Percentiles rank a stretch among this genome's conserved stretches.
phyloP scores from a whole-genome alignment of 2,113 vertebrate species.

The Osmerus eperlanus region DNA sequence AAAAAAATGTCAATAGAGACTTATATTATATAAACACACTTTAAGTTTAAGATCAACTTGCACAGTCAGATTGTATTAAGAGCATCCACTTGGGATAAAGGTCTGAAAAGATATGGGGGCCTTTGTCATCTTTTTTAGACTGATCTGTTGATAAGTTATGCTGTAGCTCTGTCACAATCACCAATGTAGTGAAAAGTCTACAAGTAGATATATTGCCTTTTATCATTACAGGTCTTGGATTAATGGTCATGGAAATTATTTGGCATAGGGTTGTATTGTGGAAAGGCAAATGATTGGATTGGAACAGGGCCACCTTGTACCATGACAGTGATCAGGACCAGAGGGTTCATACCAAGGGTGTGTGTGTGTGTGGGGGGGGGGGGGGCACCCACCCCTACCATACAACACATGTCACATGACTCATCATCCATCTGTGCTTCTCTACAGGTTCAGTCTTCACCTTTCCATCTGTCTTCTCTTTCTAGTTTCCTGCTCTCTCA shows the following conservation, averaged over 20 bases:
- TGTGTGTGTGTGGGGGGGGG: background rate
- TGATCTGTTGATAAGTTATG: constrained; percentile 14
- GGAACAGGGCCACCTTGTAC: constrained; percentile 13
- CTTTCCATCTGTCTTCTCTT: constrained; percentile 47
- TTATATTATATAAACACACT: constrained; percentile 55
- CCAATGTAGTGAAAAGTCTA: no score
- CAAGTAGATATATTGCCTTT: background rate
- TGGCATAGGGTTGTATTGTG: constrained; percentile 27
- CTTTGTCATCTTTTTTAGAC: constrained; percentile 43
- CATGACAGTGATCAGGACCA: constrained; percentile 16
- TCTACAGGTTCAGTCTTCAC: constrained; percentile 55
- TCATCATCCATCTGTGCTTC: constrained; percentile 64
- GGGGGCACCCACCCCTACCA: constrained; percentile 6
- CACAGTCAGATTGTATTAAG: constrained; percentile 51
- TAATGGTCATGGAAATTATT: constrained; percentile 29
- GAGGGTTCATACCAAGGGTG: constrained; percentile 27
- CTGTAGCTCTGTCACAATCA: background rate
- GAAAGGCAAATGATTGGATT: constrained; percentile 42
- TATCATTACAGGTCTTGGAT: constrained; percentile 28
- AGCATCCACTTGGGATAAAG: constrained; percentile 55
- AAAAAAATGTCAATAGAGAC: constrained; percentile 47
- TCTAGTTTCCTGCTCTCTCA: constrained; percentile 16
- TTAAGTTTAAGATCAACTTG: constrained; percentile 49
- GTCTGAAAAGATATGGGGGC: constrained; percentile 33
- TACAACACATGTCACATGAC: constrained; percentile 53